phyloP scores from a whole-genome alignment of 2,797 vertebrate species.

The Sebastes melanostomus region DNA sequence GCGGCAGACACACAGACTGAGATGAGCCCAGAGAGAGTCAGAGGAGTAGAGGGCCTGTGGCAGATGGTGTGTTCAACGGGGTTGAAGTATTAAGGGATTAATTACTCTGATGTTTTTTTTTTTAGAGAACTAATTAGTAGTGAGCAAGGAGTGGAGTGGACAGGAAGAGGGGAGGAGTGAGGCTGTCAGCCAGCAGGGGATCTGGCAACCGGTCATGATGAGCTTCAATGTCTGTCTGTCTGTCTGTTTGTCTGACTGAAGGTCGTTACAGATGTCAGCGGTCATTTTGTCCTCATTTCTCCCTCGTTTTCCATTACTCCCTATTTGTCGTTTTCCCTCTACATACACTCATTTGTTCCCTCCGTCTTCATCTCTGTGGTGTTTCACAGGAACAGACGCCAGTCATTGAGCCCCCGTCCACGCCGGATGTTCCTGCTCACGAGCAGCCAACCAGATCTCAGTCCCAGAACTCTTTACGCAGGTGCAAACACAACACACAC shows the following conservation, averaged over 20 bases:
- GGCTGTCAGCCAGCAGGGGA: slow-evolving; percentile 9
- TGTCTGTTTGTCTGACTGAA: slow-evolving; percentile 23
- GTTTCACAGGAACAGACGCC: slow-evolving; percentile 63
- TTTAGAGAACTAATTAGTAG: slow-evolving; percentile 70
- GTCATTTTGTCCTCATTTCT: not conserved
- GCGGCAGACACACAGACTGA: not conserved
- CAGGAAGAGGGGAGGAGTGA: slow-evolving; percentile 22
- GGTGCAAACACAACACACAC: slow-evolving; percentile 53
- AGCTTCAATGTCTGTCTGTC: not conserved
- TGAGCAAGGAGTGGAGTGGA: slow-evolving; percentile 25
- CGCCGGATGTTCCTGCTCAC: slow-evolving; percentile 53
- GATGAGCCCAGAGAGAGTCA: slow-evolving; percentile 4
- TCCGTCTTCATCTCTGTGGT: not conserved
- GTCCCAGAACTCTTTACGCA: slow-evolving; percentile 74
- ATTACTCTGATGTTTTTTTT: slow-evolving; percentile 72
- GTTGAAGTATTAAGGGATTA: slow-evolving; percentile 73
- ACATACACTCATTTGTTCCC: not conserved
- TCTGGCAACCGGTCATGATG: slow-evolving; percentile 2
- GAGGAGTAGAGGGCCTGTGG: slow-evolving; percentile 1
- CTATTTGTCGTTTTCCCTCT: not conserved
- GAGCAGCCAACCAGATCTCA: slow-evolving; percentile 59
- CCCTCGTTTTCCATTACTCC: not conserved
- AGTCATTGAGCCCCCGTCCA: slow-evolving; percentile 59
- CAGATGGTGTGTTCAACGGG: slow-evolving; percentile 67
- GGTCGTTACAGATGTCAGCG: slow-evolving; percentile 30